Conservation (phyloP, 2,888 invertebrate species). For the Boloria euphrosyne region DNA sequence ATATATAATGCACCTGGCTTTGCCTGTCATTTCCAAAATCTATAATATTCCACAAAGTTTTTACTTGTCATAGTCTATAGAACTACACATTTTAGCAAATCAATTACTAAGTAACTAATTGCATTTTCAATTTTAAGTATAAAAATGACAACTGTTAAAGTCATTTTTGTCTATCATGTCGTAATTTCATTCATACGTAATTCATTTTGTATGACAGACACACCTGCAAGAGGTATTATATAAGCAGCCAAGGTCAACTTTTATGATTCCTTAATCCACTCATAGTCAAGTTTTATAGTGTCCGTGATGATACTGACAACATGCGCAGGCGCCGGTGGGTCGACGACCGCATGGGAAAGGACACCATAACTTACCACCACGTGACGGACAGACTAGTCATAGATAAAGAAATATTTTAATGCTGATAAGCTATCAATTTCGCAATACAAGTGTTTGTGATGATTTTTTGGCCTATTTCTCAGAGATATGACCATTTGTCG, state of each 20-base stretch:
- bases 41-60: no score
- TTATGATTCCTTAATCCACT: slow-evolving; percentile 63
- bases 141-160: slow-evolving; percentile 15
- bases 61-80: no score
- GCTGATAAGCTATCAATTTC: slow-evolving; percentile 27
- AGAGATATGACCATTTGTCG: slow-evolving; percentile 1
- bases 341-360: slow-evolving; percentile 52
- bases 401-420: slow-evolving; percentile 8
- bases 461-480: slow-evolving; percentile 18
- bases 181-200: slow-evolving; percentile 17
- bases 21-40: not conserved
- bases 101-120: no score
- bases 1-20: not conserved
- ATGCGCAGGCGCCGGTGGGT: slow-evolving; percentile 52
- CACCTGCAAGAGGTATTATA: slow-evolving; percentile 17
- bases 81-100: no score
- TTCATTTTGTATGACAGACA: slow-evolving; percentile 24
- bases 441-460: slow-evolving; percentile 29
- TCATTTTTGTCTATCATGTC: not conserved
- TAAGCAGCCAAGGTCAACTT: slow-evolving; percentile 56
- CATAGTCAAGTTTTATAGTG: slow-evolving; percentile 49
- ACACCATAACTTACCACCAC: slow-evolving; percentile 37
- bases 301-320: slow-evolving; percentile 52
- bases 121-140: not conserved
- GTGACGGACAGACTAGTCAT: slow-evolving; percentile 27